A percentile compares a stretch with the other conserved stretches of the same genome.
phyloP scores from a whole-genome alignment of 2,888 invertebrate genomes.

The Nemoura dubitans region DNA sequence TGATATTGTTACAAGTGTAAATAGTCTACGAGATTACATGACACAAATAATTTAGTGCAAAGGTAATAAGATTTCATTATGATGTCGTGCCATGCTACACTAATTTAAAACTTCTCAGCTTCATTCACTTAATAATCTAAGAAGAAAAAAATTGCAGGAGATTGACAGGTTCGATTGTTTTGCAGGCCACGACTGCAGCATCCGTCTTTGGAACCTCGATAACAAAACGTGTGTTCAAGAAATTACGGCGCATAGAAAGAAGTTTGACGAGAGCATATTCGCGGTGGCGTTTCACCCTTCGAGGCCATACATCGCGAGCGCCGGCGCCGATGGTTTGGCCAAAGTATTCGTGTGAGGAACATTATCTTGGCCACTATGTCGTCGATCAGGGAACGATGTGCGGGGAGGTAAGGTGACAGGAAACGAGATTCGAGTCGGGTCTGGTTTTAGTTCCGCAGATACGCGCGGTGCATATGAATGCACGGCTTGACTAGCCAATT shows the following conservation, averaged over 20 bases:
- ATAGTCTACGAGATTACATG: too few relatives aligned
- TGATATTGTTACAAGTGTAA: too few relatives aligned
- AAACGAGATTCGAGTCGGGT: background rate
- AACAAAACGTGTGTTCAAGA: conserved; percentile 99
- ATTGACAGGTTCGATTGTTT: too few relatives aligned
- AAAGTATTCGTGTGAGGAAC: conserved; percentile 90
- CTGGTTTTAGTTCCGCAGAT: background rate
- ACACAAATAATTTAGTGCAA: too few relatives aligned
- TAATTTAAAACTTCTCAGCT: too few relatives aligned
- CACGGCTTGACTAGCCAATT: background rate
- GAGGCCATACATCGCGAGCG: conserved; percentile 97
- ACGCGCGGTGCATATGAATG: background rate
- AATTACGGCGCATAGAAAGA: conserved; percentile 99
- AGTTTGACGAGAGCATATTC: conserved; percentile 98
- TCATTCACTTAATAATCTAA: too few relatives aligned
- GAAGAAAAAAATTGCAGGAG: too few relatives aligned
- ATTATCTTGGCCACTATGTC: background rate
- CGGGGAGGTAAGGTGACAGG: background rate
- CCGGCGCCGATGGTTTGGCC: conserved; percentile 97
- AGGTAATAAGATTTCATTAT: too few relatives aligned
- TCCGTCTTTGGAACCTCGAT: conserved; percentile 98
- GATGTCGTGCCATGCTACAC: too few relatives aligned
- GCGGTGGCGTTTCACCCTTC: conserved; percentile 99
- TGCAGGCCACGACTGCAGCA: conserved; percentile 93
- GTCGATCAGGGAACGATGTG: background rate